Evolutionary conservation across 2,797 vertebrate genomes (phyloP).

Genomic region (Sus cebifrons): DNA sequence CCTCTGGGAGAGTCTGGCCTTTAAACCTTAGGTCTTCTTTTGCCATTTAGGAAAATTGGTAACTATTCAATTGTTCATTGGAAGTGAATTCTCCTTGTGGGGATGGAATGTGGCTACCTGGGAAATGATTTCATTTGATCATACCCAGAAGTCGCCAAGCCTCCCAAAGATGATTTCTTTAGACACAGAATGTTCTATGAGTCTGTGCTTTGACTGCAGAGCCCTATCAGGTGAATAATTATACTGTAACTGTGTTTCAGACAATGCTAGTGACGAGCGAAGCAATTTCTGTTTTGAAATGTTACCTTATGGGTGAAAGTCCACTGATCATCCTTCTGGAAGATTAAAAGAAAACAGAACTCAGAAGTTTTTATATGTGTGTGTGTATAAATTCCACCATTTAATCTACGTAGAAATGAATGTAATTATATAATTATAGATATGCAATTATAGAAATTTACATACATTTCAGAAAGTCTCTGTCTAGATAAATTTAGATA

Average conservation of each 20-base stretch:
- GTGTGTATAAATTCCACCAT: neutral
- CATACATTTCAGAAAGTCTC: conserved; percentile 24
- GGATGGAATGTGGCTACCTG: neutral
- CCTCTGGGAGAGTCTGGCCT: neutral
- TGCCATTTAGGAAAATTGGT: conserved; percentile 18
- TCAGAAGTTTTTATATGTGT: neutral
- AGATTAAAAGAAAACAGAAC: conserved; percentile 45
- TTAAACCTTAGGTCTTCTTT: neutral
- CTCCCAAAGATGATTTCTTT: conserved; percentile 15
- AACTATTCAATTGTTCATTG: neutral
- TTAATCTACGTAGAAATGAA: neutral
- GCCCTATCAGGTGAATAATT: neutral
- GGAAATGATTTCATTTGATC: neutral
- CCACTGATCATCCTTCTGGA: neutral
- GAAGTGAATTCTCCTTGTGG: neutral
- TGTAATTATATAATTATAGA: neutral
- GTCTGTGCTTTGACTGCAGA: neutral
- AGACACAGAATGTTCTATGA: neutral
- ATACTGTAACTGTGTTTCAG: neutral
- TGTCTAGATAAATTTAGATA: no score
- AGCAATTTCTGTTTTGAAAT: conserved; percentile 46
- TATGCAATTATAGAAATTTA: neutral
- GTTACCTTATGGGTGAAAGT: neutral
- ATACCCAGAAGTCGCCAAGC: neutral
- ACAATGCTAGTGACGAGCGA: neutral